Evolutionary conservation across 2,113 vertebrate genomes (phyloP), one percentile per base, ranked within the genome.

Genomic region (Amphiprion percula): DNA sequence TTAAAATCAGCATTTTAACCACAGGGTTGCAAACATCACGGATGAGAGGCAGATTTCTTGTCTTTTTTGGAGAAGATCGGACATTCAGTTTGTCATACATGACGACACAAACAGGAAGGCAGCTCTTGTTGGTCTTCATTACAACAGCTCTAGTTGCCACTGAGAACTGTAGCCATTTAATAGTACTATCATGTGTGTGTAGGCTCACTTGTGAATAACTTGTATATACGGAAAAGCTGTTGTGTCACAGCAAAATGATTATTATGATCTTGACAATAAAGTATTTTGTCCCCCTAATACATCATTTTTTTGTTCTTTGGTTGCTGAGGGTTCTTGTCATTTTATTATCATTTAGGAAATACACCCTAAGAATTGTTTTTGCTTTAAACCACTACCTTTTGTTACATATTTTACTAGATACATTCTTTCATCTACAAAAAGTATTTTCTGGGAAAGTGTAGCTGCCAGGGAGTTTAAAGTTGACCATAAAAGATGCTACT

Each of bases 251-350:
- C 68, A 59, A 68, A 82, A 79, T 74, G 6, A 49, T 62, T 47
- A 67, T 54, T 47, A 60, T 75, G n/a, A 79, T 68, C 52, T 62
- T 63, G 56, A 64, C 59, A 84, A 81, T 87, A 86, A 90, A 86
- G 66, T 21, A 24, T 74, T 69, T 79, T 87, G 52, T 71, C 68
- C 80, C 58, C 74, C 16, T 62, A 11, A 39, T 21, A 58, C 17
- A 46, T 12, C 14, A 37, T 37, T 37, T 37, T 33, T 37, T 30
- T 44, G 0, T 24, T 56, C 7, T 55, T 50, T 23, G 14, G 33
- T 1, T 73, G 19, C 15, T 58, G 16, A 8, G 17, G 2, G 9
- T 60, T 59, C 73, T 17, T 30, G 11, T 54, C 10, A 49, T 3
- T 24, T n/a, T 55, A 44, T 52, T 65, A 53, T 56, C 4, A 56